Conservation (phyloP, 2,797 vertebrate genomes). For the Smutsia temminckii region DNA sequence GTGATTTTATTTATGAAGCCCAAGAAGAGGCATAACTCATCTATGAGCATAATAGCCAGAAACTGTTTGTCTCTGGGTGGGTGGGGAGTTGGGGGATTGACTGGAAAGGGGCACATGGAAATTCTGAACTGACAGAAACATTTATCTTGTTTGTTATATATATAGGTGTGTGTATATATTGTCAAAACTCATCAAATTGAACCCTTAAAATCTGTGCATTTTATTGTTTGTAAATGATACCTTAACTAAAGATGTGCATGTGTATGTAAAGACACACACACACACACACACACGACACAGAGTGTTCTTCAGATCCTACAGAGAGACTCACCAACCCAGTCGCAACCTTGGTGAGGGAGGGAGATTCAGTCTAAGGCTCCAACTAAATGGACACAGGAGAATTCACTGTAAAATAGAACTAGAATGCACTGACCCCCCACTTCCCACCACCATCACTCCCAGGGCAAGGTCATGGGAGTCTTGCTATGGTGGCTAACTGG, state of each 20-base stretch:
- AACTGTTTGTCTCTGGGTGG: not conserved
- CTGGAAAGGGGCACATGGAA: not conserved
- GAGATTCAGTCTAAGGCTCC: not conserved
- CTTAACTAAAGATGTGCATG: not conserved
- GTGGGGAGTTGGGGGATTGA: not conserved
- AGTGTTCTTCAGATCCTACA: not conserved
- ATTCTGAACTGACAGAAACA: not conserved
- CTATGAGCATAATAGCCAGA: not conserved
- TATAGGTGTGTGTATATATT: not conserved
- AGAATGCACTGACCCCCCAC: not conserved
- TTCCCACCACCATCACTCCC: too few species aligned
- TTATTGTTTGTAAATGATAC: not conserved
- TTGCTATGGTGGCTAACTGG: not conserved
- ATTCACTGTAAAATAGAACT: not conserved
- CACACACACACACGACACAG: not conserved
- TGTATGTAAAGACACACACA: not conserved
- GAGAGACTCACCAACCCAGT: not conserved
- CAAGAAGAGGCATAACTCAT: not conserved
- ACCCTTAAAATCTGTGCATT: not conserved
- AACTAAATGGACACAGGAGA: not conserved
- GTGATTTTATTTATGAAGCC: not conserved
- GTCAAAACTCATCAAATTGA: not conserved
- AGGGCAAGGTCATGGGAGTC: not conserved
- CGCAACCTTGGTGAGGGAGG: not conserved
- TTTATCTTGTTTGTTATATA: not conserved